Base-by-base conservation (phyloP, 2,797 vertebrate species). In the Pachyuromys duprasi region DNA sequence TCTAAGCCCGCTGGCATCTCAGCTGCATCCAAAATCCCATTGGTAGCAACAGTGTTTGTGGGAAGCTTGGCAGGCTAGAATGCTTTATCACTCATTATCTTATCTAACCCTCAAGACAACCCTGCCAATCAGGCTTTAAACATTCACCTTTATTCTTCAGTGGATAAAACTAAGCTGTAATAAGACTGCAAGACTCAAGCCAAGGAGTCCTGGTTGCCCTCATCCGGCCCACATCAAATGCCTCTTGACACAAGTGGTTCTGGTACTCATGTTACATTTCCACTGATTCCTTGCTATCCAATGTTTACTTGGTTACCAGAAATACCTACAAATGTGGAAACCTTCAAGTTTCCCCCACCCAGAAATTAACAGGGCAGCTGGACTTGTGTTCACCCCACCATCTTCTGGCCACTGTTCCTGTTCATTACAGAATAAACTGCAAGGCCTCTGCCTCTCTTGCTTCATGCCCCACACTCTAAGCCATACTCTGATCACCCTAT, bases 81-180 rank as follows among this genome's bases (percentile, higher is more conserved):
- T 33, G 86, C 57, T 86, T 90, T 88, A 57, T 91, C 3, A 4
- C 24, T 74, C 76, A 89, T 93, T 69, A 90, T 81, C 80, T 94
- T 75, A 93, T 67, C 93, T 89, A 89, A 91, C 78, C 94, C 62
- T 88, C 36, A 75, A 11, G 9, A 55, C 72, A 62, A 86, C 81
- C 45, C 75, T 57, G 89, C 53, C 74, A 70, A 55, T 55, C 62
- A 86, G 76, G 45, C 69, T 94, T 84, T 92, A 75, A 86, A 96
- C 88, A n/a, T n/a, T 81, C 42, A 57, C 18, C 75, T 82, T 93
- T 31, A 70, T 84, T 89, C 75, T 79, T 93, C 26, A 87, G n/a
- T 92, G 80, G 62, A 95, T 67, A 36, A 96, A 93, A 92, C 45
- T 45, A 83, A 90, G 39, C 63, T 60, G 15, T 91, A 90, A 94